Base-by-base conservation (phyloP, 2,888 invertebrate species). In the Meta bourneti region DNA sequence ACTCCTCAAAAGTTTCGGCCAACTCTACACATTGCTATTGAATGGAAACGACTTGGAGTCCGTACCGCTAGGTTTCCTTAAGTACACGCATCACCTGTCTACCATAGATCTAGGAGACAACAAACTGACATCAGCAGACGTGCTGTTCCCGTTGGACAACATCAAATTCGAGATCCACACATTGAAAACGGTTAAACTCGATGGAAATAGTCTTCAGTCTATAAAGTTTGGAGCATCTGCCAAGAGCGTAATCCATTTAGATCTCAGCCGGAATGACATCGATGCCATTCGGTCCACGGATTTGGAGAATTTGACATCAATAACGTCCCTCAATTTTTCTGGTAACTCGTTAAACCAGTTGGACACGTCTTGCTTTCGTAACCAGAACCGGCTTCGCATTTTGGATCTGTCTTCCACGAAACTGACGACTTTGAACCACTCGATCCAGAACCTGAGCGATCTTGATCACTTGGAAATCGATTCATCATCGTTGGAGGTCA, bases 181-280 rank as follows among this genome's bases (percentile, higher is more conserved):
- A 6, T 8, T 87, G 6, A 54, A 72, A 52, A 72, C 70, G n/a
- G 48, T 87, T 0, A 52, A 20, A 6, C 9, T 87, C 8, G 20
- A 34, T 79, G 79, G 72, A 9, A 87, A 87, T 16, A 71, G 51
- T 48, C 19, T 87, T 6, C 20, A 19, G 0, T 87, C 87, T 0
- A 52, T 87, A 4, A 16, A 6, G 5, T 54, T 87, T 7, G 87
- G 70, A 4, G 16, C 20, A 7, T 72, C 79, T 1, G n/a, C 70
- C 16, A 52, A 87, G n/a, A 71, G 71, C 48, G 54, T 87, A 48
- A 71, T 48, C 4, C 54, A 79, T 48, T 80, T 87, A 19, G 80
- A 87, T 72, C 19, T 87, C 5, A 72, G 87, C 20, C 0, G 72
- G n/a, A 87, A 87, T 80, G 5, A 19, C 9, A 72, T 87, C 7